Evolutionary conservation across 2,888 invertebrate species (phyloP), one percentile per base, ranked within the genome.

Genomic region (Augochlorella aurata): DNA sequence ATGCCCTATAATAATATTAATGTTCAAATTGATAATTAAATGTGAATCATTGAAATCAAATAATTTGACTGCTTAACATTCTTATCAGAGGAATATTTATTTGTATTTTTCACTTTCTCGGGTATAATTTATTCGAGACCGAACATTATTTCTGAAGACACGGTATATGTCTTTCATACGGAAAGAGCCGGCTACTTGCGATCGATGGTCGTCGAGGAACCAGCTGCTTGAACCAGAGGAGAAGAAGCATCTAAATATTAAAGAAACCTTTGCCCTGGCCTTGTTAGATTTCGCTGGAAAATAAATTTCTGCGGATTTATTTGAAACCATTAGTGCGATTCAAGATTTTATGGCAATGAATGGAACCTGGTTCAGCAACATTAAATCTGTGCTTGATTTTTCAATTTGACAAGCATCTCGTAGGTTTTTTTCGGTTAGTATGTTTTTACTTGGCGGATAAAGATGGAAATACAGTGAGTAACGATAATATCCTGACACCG

Each of bases 171-270:
- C 61, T 80, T 82, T 84, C 66, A 50, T 68, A 74, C 74, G 77
- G 72, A 82, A 88, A 82, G 77, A 81, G 67, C 77, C 78, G 70
- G 70, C 65, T 58, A 76, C 54, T 38, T 29, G 72, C 88, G 90
- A 90, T 90, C 90, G 88, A 90, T 90, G 85, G 74, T 49, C 81
- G 71, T 75, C 80, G 80, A 79, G 77, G 74, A 79, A 69, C 74
- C 74, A 84, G 82, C 78, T 78, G 85, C 90, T 85, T 76, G 84
- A 91, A 90, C 90, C 90, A 90, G 89, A 89, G 54, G 84, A 81
- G 73, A 44, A 69, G 77, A 79, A 54, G 21, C 68, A 81, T 71
- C 82, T 87, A 82, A 88, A 88, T 87, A 76, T 86, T 82, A 77
- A 80, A 85, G 71, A 72, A 83, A 58, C 44, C 47, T 76, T 81